Conservation (phyloP, 2,888 invertebrate genomes). For the Rotaria magnacalcarata region DNA sequence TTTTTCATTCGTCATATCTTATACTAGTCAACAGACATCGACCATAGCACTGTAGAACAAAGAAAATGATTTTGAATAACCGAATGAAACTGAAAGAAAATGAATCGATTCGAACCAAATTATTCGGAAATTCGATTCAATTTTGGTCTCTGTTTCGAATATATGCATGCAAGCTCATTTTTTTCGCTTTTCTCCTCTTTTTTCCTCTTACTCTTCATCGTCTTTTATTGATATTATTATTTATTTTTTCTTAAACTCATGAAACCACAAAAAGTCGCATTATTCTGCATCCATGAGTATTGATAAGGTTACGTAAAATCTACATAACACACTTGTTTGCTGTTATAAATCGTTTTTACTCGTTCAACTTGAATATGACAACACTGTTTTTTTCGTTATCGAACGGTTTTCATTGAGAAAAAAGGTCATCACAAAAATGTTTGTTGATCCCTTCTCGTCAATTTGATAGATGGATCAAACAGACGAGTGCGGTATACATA, state of each 20-base stretch:
- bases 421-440: not conserved
- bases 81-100: no score
- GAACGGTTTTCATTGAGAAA: not conserved
- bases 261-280: not conserved
- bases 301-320: not conserved
- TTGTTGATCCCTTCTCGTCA: not conserved
- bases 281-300: not conserved
- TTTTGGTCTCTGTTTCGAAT: no score
- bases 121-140: no score
- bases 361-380: no score
- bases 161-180: not conserved
- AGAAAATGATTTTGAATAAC: no score
- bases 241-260: not conserved
- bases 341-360: not conserved
- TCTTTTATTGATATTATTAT: slow-evolving; percentile 6
- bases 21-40: no score
- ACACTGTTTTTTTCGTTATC: no score
- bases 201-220: not conserved
- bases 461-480: slow-evolving; percentile 1
- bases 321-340: not conserved
- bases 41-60: no score
- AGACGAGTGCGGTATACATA: not conserved
- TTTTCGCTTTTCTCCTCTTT: no score
- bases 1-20: no score
- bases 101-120: no score